Evolutionary conservation across 2,888 invertebrate species (phyloP).

Genomic region (Hemaris fuciformis): DNA sequence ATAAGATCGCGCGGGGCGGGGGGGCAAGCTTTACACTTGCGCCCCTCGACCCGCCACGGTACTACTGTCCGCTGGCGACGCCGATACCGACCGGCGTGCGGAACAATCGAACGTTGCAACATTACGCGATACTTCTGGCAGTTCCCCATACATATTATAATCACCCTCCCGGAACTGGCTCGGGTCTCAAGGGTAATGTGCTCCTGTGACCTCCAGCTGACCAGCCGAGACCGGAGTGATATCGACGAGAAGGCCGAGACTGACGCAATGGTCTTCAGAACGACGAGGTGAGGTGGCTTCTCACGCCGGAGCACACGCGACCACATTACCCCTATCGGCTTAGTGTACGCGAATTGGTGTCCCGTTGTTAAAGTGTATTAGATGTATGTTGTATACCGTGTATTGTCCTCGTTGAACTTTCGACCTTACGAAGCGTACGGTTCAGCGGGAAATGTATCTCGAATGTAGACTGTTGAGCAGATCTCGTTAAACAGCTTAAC

Average conservation of each 20-base stretch:
- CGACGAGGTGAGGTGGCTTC: neutral
- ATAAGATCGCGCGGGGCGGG: neutral
- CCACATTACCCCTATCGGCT: neutral
- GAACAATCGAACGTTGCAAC: constrained; percentile 34
- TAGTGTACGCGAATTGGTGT: neutral
- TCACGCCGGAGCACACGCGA: neutral
- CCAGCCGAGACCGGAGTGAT: constrained; percentile 15
- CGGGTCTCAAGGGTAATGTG: too few relatives aligned
- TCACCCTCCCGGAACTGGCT: too few relatives aligned
- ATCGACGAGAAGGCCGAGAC: constrained; percentile 20
- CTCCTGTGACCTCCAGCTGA: too few relatives aligned
- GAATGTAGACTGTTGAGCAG: too few relatives aligned
- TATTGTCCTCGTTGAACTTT: neutral
- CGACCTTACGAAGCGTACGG: neutral
- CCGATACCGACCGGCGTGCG: neutral
- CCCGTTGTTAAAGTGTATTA: neutral
- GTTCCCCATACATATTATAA: too few relatives aligned
- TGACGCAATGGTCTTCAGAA: constrained; percentile 16
- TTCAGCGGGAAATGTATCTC: neutral
- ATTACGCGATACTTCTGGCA: too few relatives aligned
- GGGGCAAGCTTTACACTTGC: constrained; percentile 2
- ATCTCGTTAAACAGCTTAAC: neutral
- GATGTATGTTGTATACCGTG: neutral
- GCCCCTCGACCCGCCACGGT: neutral
- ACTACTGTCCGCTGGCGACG: neutral